Evolutionary conservation across 2,888 invertebrate species (phyloP).

Genomic region (Allophyes oxyacanthae): DNA sequence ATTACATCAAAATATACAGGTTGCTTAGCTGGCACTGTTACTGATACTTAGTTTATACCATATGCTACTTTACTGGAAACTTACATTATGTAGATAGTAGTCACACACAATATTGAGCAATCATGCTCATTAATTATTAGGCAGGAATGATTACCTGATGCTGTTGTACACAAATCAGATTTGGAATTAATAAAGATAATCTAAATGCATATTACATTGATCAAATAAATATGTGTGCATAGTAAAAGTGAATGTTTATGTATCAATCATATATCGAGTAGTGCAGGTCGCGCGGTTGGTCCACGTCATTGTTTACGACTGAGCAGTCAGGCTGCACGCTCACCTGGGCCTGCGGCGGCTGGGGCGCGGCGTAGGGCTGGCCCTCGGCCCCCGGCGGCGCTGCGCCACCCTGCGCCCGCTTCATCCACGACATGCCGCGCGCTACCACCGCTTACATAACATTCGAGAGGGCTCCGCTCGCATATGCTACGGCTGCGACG

Average conservation of each 20-base stretch:
- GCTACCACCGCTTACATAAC: constrained; percentile 85
- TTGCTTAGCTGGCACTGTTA: neutral
- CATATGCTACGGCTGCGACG: constrained; percentile 78
- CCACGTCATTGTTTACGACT: constrained; percentile 86
- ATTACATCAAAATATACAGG: neutral
- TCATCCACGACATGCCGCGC: constrained; percentile 86
- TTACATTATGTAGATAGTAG: constrained; percentile 6
- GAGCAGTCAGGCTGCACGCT: constrained; percentile 73
- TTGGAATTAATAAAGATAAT: constrained; percentile 4
- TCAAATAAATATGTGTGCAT: constrained; percentile 1
- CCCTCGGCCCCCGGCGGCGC: constrained; percentile 69
- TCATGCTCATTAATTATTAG: constrained; percentile 19
- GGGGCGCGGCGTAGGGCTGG: constrained; percentile 73
- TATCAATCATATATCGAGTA: constrained; percentile 65
- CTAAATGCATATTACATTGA: constrained; percentile 7
- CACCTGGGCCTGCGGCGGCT: constrained; percentile 84
- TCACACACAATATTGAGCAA: constrained; percentile 16
- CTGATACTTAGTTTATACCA: constrained; percentile 11
- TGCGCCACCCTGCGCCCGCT: constrained; percentile 75
- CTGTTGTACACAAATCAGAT: neutral
- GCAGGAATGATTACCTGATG: constrained; percentile 13
- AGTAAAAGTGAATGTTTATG: constrained; percentile 40
- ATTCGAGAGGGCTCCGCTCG: constrained; percentile 74
- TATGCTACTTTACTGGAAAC: constrained; percentile 28
- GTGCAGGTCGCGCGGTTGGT: constrained; percentile 55